These are phyloP conservation scores for Eurosta solidaginis DNA, from an alignment of 1,140 invertebrate species.

Conservation along the genomic window DNA sequence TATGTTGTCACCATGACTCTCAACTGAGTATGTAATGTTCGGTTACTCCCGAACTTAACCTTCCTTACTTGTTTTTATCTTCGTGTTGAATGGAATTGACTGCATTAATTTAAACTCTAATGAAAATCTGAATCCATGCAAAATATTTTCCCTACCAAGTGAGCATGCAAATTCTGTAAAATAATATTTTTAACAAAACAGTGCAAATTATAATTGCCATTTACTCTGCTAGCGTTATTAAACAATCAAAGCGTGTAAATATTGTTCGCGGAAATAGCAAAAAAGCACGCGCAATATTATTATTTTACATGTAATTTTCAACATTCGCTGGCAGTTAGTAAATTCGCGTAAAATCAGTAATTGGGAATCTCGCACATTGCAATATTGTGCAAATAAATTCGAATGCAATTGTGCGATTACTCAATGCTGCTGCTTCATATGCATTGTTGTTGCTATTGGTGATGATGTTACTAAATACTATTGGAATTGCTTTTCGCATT, in stretches of 20 bases:
- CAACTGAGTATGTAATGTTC: too few species aligned
- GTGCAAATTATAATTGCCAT: background rate
- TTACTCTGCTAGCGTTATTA: background rate
- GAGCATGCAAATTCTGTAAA: conserved; percentile 1
- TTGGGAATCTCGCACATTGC: background rate
- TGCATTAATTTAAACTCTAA: background rate
- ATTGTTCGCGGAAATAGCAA: background rate
- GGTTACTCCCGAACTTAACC: too few species aligned
- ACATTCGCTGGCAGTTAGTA: background rate
- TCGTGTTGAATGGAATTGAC: too few species aligned
- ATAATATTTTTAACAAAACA: too few species aligned
- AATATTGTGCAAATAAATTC: background rate
- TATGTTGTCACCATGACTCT: too few species aligned
- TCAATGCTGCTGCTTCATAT: background rate
- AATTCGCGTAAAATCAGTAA: conserved; percentile 20
- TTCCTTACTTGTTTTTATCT: too few species aligned
- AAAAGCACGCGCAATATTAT: background rate
- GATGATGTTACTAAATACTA: background rate
- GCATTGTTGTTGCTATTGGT: background rate
- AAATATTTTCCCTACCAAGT: too few species aligned
- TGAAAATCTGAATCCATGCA: too few species aligned
- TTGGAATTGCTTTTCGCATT: background rate
- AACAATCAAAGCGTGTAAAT: background rate
- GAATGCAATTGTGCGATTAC: background rate
- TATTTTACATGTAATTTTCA: background rate